Base-by-base conservation (phyloP, 2,797 vertebrate species). In the Enteromius argenteus region DNA sequence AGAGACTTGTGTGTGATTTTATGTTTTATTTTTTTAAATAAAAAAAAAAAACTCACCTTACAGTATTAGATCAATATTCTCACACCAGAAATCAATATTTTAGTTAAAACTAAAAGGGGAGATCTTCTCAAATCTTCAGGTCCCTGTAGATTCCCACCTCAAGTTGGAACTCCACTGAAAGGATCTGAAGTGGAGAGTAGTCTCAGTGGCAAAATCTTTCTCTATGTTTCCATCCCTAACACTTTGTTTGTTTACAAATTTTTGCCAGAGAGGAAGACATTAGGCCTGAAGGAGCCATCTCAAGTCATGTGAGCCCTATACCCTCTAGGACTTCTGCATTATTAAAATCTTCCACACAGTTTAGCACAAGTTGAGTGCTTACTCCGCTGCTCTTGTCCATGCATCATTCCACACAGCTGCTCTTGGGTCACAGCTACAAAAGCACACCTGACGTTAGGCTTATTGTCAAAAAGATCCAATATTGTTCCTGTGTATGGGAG, bases 331-430 rank as follows among this genome's bases (percentile, higher is more conserved):
- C 87, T 90, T 85, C 81, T 89, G 71, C 90, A 87, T 90, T 89
- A 90, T 90, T 92, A 89, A 91, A 90, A 86, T 89, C 74, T 86
- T 85, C 90, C 91, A 92, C 90, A 62, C 35, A 89, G 86, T 91
- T 90, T 8, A 89, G 89, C 88, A 88, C 86, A 80, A 89, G 89
- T 89, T 69, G 83, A 91, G 85, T 62, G 85, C 87, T 90, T 89
- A 86, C 88, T 89, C 90, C 81, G 84, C 87, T 79, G 88, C 88
- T 89, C 84, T 37, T 66, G 32, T 42, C 89, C 89, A 91, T 88
- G 89, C 86, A 91, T 90, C 87, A 85, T 86, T 91, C 88, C 77
- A 84, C 88, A 85, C 11, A 71, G 88, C 78, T 81, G 89, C 90
- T 89, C 86, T 17, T 39, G 51, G 46, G 44, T 53, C 78, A 67